Evolutionary conservation across 2,113 vertebrate species (phyloP), one percentile per base, ranked within the genome.

Genomic region (Pterocles orientalis): DNA sequence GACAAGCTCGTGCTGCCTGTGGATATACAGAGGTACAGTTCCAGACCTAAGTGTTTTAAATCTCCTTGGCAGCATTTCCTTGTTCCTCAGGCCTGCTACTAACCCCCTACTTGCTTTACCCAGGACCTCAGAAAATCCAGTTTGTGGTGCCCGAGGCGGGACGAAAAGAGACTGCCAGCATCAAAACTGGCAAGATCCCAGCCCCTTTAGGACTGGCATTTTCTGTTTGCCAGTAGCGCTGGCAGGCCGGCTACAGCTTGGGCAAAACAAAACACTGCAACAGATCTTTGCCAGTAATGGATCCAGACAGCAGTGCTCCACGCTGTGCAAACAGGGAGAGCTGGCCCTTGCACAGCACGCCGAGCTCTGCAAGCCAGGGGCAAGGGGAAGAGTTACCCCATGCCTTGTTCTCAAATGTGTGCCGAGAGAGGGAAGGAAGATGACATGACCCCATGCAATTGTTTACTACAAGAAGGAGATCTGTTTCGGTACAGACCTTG

Each of bases 311-410:
- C 21, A 25, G 77, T 7, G 24, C 57, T 69, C 54, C 7, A 4
- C 1, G 26, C 50, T 60, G 53, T 26, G 33, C 1, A 2, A 47
- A 43, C 16, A 45, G 64, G 36, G 47, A 26, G 71, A 61, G 39
- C 6, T 34, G 64, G 71, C 72, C 56, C 82, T 39, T 0, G 0
- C 3, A 31, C 0, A 2, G 33, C 10, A 69, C 19, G 3, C 3
- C 2, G 4, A 65, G 48, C 64, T 81, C 48, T 92, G 66, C 29
- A 16, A 45, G 36, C 31, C 41, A 75, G 65, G 39, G 54, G 51
- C 48, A 92, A 80, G 31, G 48, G 51, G 78, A 82, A 56, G 48
- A 39, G 41, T 68, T 86, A 72, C 65, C 53, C 68, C 56, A 61
- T 12, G 11, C 25, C 47, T 70, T 48, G 34, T 86, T 96, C 60